phyloP scores from a whole-genome alignment of 2,797 vertebrate genomes.

The Hippocampus kuda region DNA sequence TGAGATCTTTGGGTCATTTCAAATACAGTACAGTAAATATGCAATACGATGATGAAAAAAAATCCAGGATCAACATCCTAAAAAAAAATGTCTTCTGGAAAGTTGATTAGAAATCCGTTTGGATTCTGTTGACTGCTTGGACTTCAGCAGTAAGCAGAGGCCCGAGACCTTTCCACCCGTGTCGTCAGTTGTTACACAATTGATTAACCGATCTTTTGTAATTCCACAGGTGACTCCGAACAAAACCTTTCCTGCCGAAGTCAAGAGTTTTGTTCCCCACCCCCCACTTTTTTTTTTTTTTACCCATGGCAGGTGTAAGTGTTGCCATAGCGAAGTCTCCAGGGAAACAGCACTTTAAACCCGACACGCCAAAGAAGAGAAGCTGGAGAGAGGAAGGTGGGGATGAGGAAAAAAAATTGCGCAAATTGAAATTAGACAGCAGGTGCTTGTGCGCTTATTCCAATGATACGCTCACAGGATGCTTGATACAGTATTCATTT shows the following conservation, averaged over 20 bases:
- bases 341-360: conserved; percentile 52
- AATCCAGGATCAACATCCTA: too few species aligned
- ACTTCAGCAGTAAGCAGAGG: background rate
- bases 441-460: background rate
- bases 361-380: background rate
- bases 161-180: background rate
- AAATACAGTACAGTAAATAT: too few species aligned
- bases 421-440: background rate
- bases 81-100: too few species aligned
- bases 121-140: too few species aligned
- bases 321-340: conserved; percentile 69
- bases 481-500: background rate
- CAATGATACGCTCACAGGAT: background rate
- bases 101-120: too few species aligned
- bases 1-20: too few species aligned
- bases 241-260: background rate
- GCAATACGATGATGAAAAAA: too few species aligned
- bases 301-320: conserved; percentile 52
- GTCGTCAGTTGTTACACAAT: background rate
- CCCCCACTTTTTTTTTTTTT: conserved; percentile 29
- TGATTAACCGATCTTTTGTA: background rate
- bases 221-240: background rate
- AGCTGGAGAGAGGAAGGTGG: background rate
- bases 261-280: background rate
- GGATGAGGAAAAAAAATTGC: background rate